phyloP scores from a whole-genome alignment of 2,888 invertebrate genomes.

The Drosophila borealis region DNA sequence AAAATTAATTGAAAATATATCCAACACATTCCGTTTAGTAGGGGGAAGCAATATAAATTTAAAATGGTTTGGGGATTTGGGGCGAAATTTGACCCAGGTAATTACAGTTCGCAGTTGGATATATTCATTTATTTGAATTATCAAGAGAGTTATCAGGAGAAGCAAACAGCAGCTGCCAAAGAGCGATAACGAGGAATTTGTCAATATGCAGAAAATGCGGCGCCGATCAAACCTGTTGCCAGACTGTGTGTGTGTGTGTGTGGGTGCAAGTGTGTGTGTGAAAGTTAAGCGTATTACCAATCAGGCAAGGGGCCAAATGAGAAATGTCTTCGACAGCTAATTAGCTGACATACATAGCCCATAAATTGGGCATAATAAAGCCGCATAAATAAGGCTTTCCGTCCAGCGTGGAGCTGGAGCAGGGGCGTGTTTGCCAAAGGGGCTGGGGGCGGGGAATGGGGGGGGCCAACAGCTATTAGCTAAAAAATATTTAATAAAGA shows the following conservation, averaged over 20 bases:
- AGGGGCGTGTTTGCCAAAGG: neutral
- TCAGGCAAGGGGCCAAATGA: slow-evolving; percentile 10
- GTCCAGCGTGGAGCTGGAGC: neutral
- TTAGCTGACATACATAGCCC: slow-evolving; percentile 38
- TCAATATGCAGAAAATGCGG: neutral
- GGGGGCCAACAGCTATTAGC: slow-evolving; percentile 2
- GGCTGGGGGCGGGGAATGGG: neutral
- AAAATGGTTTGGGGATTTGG: no score
- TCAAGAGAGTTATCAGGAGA: neutral
- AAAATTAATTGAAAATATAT: no score
- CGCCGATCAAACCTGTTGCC: slow-evolving; percentile 15
- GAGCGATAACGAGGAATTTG: neutral
- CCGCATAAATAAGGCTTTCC: slow-evolving; percentile 21
- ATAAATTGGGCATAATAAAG: slow-evolving; percentile 35
- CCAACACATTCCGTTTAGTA: no score
- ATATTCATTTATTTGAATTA: neutral
- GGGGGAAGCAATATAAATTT: no score
- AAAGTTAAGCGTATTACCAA: slow-evolving; percentile 21
- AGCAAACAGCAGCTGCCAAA: neutral
- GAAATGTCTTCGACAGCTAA: slow-evolving; percentile 45
- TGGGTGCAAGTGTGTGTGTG: no score
- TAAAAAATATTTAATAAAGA: slow-evolving; percentile 33
- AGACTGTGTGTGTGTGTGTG: neutral
- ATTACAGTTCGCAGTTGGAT: neutral
- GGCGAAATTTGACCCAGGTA: no score